Evolutionary conservation across 2,113 vertebrate species (phyloP).

Genomic region (Paralichthys olivaceus): DNA sequence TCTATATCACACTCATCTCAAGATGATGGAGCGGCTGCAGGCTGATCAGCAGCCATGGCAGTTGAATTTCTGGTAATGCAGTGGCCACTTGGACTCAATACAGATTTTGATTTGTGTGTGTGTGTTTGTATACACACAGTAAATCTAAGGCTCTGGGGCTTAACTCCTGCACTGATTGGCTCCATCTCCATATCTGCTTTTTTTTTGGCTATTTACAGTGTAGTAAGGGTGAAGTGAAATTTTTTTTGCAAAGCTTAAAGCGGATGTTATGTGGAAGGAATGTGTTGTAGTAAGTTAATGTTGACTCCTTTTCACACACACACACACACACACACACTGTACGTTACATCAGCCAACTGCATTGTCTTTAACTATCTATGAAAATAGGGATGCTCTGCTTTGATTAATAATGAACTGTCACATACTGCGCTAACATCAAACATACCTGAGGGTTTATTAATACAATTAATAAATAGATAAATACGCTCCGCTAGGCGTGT

Average conservation of each 20-base stretch:
- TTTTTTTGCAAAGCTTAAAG: constrained; percentile 3
- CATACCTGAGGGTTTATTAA: neutral
- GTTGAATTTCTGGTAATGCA: constrained; percentile 26
- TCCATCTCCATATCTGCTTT: constrained; percentile 18
- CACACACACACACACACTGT: neutral
- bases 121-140: neutral
- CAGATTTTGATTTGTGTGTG: constrained; percentile 33
- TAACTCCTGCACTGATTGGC: neutral
- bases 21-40: neutral
- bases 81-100: constrained; percentile 25
- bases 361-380: constrained; percentile 47
- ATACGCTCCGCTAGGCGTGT: no score
- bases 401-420: constrained; percentile 21
- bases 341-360: constrained; percentile 28
- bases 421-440: constrained; percentile 1
- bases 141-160: constrained; percentile 1
- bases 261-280: neutral
- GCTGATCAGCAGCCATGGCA: constrained; percentile 23
- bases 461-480: neutral
- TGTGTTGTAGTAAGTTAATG: neutral
- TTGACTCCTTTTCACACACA: neutral
- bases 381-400: neutral
- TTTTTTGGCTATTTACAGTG: constrained; percentile 13
- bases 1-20: constrained; percentile 1
- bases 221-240: neutral